Evolutionary conservation across 2,797 vertebrate species (phyloP).

Genomic region (Rallus crepitans): DNA sequence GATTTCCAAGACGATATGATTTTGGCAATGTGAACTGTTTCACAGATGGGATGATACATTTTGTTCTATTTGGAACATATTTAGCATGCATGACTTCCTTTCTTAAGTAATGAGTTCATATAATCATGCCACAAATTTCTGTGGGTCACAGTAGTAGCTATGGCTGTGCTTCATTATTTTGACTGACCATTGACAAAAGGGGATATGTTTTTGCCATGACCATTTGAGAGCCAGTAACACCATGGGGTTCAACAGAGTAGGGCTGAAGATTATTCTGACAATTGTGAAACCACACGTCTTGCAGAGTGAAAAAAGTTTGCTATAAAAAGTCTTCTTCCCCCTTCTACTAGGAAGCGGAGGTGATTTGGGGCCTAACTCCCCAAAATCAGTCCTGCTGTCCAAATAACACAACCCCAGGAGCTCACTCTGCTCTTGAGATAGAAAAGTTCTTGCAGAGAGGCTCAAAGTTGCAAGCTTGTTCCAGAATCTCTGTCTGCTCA

Average conservation of each 20-base stretch:
- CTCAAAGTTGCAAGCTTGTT: not conserved
- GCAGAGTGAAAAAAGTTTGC: not conserved
- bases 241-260: not conserved
- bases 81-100: conserved; percentile 68
- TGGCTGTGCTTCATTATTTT: conserved; percentile 6
- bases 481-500: conserved; percentile 36
- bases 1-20: conserved; percentile 66
- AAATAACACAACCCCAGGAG: not conserved
- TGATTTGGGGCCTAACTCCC: not conserved
- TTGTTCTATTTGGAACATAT: conserved; percentile 72
- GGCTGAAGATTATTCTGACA: not conserved
- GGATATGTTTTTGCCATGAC: not conserved
- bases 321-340: not conserved
- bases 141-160: conserved; percentile 33
- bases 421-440: not conserved
- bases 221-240: not conserved
- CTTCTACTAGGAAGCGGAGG: not conserved
- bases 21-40: conserved; percentile 44
- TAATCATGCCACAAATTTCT: conserved; percentile 45
- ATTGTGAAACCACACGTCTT: not conserved
- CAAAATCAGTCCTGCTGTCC: not conserved
- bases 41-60: conserved; percentile 66
- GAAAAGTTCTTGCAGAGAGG: not conserved
- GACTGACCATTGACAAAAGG: not conserved
- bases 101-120: conserved; percentile 67